phyloP scores from a whole-genome alignment of 2,888 invertebrate species.

The Euspilapteryx auroguttella region DNA sequence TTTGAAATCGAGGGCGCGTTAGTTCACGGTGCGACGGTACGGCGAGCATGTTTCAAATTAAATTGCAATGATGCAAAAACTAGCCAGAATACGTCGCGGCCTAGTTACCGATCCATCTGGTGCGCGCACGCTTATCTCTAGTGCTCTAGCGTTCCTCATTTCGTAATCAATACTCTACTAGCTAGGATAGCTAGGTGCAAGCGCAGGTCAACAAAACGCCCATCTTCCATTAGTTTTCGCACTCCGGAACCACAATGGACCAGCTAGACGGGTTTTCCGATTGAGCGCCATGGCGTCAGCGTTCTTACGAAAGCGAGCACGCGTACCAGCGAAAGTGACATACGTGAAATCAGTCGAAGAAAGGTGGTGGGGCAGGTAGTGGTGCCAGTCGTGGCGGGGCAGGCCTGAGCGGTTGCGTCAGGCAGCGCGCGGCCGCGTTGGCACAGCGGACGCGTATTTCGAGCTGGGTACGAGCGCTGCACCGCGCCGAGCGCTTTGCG shows the following conservation, averaged over 20 bases:
- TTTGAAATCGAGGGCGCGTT: too few species aligned
- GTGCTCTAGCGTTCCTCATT: background rate
- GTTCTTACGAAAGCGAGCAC: slow-evolving; percentile 29
- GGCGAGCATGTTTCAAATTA: too few species aligned
- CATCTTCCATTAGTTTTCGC: too few species aligned
- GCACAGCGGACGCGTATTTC: slow-evolving; percentile 48
- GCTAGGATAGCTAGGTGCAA: too few species aligned
- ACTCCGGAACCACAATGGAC: too few species aligned
- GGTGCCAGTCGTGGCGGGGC: slow-evolving; percentile 7
- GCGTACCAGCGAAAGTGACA: slow-evolving; percentile 41
- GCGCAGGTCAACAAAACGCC: too few species aligned
- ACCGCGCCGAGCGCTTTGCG: slow-evolving; percentile 53
- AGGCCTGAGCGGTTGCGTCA: slow-evolving; percentile 27
- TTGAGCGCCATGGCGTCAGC: too few species aligned
- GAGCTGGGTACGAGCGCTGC: slow-evolving; percentile 44
- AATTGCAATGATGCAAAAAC: too few species aligned
- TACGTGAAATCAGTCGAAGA: slow-evolving; percentile 29
- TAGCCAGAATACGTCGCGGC: slow-evolving; percentile 39
- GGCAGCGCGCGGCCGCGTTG: slow-evolving; percentile 29
- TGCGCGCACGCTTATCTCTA: slow-evolving; percentile 21
- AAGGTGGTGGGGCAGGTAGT: slow-evolving; percentile 20
- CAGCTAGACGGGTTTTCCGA: too few species aligned
- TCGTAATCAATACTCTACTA: too few species aligned
- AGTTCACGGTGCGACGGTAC: too few species aligned
- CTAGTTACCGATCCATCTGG: slow-evolving; percentile 45